Evolutionary conservation across 2,888 invertebrate genomes (phyloP).

Genomic region (Mythimna lalbum): DNA sequence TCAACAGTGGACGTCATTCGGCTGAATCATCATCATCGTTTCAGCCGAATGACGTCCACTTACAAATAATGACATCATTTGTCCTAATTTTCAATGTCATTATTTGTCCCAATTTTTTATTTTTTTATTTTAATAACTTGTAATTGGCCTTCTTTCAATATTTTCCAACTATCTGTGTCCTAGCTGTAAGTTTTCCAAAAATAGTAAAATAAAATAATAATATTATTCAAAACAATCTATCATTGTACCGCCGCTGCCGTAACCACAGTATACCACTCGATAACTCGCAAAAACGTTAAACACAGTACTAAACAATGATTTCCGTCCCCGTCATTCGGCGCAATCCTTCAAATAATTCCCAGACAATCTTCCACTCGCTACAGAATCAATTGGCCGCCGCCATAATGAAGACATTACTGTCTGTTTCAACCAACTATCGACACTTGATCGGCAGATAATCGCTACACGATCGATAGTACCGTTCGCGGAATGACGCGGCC

Average conservation of each 20-base stretch:
- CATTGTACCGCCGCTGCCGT: too few species aligned
- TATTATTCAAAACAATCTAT: not conserved
- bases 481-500: conserved; percentile 68
- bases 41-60: too few species aligned
- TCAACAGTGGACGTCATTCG: too few species aligned
- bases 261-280: not conserved
- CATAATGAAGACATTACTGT: conserved; percentile 87
- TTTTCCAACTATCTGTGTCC: too few species aligned
- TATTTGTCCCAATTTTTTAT: too few species aligned
- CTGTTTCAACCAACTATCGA: conserved; percentile 74
- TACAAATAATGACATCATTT: too few species aligned
- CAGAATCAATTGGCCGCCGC: conserved; percentile 80
- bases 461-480: conserved; percentile 74
- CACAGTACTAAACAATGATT: conserved; percentile 32
- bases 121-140: too few species aligned
- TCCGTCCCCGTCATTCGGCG: conserved; percentile 27
- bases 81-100: too few species aligned
- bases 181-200: too few species aligned
- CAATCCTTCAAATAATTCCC: conserved; percentile 57
- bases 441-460: conserved; percentile 78
- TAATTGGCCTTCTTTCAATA: too few species aligned
- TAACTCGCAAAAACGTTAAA: conserved; percentile 12
- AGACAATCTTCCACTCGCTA: conserved; percentile 54
- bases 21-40: too few species aligned
- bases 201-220: too few species aligned